Conservation (phyloP, 2,888 invertebrate species). For the Archips crataeganus region DNA sequence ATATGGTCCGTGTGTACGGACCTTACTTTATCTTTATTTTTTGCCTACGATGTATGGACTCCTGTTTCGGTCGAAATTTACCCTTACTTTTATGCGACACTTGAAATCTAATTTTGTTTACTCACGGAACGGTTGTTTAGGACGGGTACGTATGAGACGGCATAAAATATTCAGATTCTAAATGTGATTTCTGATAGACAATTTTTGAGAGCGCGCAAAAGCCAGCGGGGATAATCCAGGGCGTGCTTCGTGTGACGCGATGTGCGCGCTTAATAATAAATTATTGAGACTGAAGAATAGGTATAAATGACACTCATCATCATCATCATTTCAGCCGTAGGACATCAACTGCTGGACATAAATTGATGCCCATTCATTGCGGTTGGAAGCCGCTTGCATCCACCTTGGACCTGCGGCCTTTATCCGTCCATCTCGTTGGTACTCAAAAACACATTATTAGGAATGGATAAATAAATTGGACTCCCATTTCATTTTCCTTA, state of each 20-base stretch:
- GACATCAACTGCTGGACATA: too few relatives aligned
- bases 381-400: too few relatives aligned
- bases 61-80: constrained; percentile 36
- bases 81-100: constrained; percentile 45
- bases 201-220: constrained; percentile 49
- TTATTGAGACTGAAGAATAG: not conserved
- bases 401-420: too few relatives aligned
- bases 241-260: constrained; percentile 26
- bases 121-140: constrained; percentile 52
- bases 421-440: too few relatives aligned
- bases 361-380: too few relatives aligned
- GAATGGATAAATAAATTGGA: too few relatives aligned
- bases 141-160: constrained; percentile 52
- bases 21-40: constrained; percentile 50
- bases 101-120: constrained; percentile 59
- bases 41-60: constrained; percentile 43
- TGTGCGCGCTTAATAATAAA: not conserved
- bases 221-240: constrained; percentile 45
- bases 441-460: too few relatives aligned
- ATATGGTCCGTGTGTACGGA: constrained; percentile 48
- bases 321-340: too few relatives aligned
- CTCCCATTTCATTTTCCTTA: constrained; percentile 47
- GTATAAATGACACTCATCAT: not conserved
- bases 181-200: constrained; percentile 58
- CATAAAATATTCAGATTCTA: constrained; percentile 62